Evolutionary conservation across 2,888 invertebrate genomes (phyloP).

Genomic region (Poecilobothrus nobilitatus): DNA sequence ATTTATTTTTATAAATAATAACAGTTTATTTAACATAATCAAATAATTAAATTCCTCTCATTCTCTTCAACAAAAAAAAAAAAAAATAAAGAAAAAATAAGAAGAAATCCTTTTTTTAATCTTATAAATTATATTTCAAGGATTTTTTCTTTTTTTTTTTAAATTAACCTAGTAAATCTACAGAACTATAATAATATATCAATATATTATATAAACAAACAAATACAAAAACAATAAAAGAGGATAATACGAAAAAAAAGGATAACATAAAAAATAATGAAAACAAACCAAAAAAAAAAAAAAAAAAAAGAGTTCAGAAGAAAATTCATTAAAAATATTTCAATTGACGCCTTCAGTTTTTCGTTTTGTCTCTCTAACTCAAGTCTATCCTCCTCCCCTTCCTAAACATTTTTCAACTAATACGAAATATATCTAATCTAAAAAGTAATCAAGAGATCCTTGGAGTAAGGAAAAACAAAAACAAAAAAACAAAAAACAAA

Average conservation of each 20-base stretch:
- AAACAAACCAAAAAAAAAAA: too few relatives aligned
- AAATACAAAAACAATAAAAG: too few relatives aligned
- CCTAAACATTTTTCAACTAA: not conserved
- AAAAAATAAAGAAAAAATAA: too few relatives aligned
- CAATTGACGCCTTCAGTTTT: not conserved
- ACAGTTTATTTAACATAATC: conserved; percentile 3
- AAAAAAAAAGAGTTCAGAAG: too few relatives aligned
- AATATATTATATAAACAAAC: too few relatives aligned
- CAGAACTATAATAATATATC: too few relatives aligned
- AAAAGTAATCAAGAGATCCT: not conserved
- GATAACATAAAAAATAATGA: too few relatives aligned
- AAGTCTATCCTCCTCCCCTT: not conserved
- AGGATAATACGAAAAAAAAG: too few relatives aligned
- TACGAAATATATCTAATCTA: not conserved
- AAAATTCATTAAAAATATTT: not conserved
- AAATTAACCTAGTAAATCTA: too few relatives aligned
- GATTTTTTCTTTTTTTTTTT: not conserved
- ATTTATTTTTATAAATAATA: not conserved
- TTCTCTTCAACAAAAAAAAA: not conserved
- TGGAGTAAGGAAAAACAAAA: not conserved
- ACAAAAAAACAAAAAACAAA: not conserved
- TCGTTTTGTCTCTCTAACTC: not conserved
- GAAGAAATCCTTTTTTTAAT: too few relatives aligned
- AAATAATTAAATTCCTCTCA: not conserved
- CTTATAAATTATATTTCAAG: too few relatives aligned